Percentiles rank a stretch among this genome's conserved stretches.
Evolutionary conservation across 2,888 invertebrate species (phyloP).

Genomic region (Pristionchus mayeri): DNA sequence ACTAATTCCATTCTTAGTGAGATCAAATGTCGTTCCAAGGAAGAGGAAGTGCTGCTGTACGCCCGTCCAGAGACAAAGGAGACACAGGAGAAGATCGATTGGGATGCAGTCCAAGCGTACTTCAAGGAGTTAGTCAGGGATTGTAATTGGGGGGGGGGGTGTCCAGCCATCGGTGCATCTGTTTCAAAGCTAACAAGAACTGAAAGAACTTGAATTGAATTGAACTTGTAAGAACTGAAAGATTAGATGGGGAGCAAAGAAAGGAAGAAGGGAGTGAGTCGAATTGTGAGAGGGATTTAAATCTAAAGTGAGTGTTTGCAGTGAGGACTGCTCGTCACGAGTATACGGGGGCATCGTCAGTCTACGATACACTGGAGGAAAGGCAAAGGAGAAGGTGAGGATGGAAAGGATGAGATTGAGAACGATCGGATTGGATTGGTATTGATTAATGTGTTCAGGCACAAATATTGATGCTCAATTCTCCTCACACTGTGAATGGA

Average conservation of each 20-base stretch:
- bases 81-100: neutral
- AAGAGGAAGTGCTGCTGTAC: neutral
- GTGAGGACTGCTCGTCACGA: constrained; percentile 1
- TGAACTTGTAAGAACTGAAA: no score
- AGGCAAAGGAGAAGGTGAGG: constrained; percentile 14
- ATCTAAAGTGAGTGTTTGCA: no score
- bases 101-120: neutral
- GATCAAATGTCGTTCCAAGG: neutral
- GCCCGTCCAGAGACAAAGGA: neutral
- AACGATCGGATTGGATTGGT: neutral
- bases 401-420: neutral
- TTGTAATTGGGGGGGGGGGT: neutral
- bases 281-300: neutral
- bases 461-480: neutral
- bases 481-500: neutral
- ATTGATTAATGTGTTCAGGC: neutral
- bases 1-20: no score
- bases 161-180: neutral
- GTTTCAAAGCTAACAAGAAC: neutral
- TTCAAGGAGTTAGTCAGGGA: constrained; percentile 12
- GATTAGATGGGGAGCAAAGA: no score
- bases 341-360: constrained; percentile 11
- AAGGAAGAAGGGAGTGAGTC: no score
- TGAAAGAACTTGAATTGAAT: no score
- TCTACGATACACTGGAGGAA: neutral